Conservation (phyloP, 37 sponge, comb jelly and placozoan species). For the Chondrosia reniformis region DNA sequence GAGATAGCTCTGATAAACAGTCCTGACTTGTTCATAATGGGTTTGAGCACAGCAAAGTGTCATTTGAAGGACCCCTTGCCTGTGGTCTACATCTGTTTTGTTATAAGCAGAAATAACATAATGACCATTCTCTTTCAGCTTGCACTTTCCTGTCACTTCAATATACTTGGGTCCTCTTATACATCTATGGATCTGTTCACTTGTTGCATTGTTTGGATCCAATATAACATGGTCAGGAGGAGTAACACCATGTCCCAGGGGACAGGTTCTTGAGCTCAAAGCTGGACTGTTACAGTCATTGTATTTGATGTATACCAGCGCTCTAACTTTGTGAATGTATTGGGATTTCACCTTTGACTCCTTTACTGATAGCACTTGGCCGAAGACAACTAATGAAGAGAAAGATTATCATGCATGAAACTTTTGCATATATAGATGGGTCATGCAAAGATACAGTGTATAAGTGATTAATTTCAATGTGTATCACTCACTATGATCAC, state of each 20-base stretch:
- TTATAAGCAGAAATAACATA: neutral
- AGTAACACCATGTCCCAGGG: no score
- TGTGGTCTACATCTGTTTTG: no score
- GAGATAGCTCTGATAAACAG: neutral
- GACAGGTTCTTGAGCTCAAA: no score
- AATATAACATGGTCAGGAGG: no score
- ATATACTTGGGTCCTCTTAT: neutral
- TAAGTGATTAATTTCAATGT: neutral
- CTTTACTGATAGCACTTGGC: no score
- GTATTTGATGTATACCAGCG: constrained; percentile 5
- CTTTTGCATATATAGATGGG: neutral
- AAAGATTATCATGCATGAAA: no score
- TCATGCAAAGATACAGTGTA: no score
- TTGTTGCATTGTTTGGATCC: no score
- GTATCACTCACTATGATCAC: constrained; percentile 15
- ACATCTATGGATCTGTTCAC: no score
- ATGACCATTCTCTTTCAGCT: neutral
- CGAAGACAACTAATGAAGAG: no score
- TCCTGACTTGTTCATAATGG: neutral
- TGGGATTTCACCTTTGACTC: no score
- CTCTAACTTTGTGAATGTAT: constrained; percentile 19
- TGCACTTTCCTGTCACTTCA: neutral
- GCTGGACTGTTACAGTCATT: neutral
- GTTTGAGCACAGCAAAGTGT: neutral
- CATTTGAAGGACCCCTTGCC: neutral